Base-by-base conservation (phyloP, 2,113 vertebrate genomes). In the Dromiciops gliroides region DNA sequence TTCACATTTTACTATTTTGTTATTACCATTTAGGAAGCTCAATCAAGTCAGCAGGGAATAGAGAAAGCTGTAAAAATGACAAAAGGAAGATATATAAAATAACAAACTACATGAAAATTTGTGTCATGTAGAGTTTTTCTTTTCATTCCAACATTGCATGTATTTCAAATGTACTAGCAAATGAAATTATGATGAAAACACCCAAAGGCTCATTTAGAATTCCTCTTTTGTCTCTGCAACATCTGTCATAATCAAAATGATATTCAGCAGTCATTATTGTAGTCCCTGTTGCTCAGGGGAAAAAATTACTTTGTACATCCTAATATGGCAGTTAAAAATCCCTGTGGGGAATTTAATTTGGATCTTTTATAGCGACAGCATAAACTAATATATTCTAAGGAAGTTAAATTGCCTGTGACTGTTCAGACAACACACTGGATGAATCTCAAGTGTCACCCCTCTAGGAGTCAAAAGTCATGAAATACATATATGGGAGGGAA, bases 171-270 rank as follows among this genome's bases (percentile, higher is more conserved):
- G 94, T 0, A 0, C 12, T 48, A 94, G 3, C 56, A 24, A n/a
- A 44, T 94, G 90, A 93, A 97, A 97, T 51, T 94, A 48, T 52
- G 90, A 94, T 97, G 94, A 95, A 90, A 48, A 24, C 75, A 94
- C 48, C 44, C 28, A 95, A 97, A 97, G 51, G 89, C 92, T 97
- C 67, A 93, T 98, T 97, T 94, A 91, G 48, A 95, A 95, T 96
- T 97, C 37, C 14, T 96, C 0, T 94, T 97, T 97, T 97, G 60
- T 97, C 93, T 97, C 60, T 91, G 48, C 8, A 96, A 89, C 92
- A 96, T 97, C 94, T 97, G 89, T 96, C 94, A 96, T 96, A 97
- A 97, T 95, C 93, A 98, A 95, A 98, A 95, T 0, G 4, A 98
- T 98, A 96, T 95, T 97, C 90, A 95, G 0, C 89, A 83, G n/a